Base-by-base conservation (phyloP, 2,113 vertebrate genomes). In the Heteronetta atricapilla region DNA sequence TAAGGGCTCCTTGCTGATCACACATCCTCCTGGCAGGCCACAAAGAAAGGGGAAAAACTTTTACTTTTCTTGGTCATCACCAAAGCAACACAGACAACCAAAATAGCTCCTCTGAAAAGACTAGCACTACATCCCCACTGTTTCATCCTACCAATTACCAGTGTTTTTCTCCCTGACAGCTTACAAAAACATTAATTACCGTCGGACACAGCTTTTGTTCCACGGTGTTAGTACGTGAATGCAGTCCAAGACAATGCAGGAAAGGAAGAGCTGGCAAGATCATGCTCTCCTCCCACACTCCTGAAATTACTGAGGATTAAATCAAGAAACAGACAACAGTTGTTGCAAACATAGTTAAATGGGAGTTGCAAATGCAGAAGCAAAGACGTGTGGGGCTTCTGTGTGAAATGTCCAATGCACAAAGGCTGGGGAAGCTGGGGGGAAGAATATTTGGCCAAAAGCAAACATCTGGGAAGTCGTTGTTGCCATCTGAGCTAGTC, bases 181-280 rank as follows among this genome's bases (percentile, higher is more conserved):
- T 89, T 26, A 40, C 46, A 87, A 63, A 86, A 72, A 33, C 11
- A 55, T 55, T 77, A 50, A 33, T 40, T 60, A 40, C 42, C 22
- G 3, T 1, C 31, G 68, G 87, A 80, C 19, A 4, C 1, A 1
- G 5, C 19, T 80, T 85, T 58, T 80, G 70, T 21, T 48, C 56
- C 48, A 38, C 3, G 0, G 52, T 11, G 29, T 72, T 64, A 26
- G 13, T 2, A 17, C 0, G 0, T 31, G 58, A 76, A 80, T 14
- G 46, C 25, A 34, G 36, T 15, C 69, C 67, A 44, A 18, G 63
- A 7, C 21, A 66, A 56, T 5, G 56, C 25, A 70, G 68, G 33
- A 46, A 17, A 68, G 80, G 16, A 1, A 20, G 46, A 86, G 16
- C 2, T 95, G 84, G 63, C 19, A 85, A 74, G 59, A 69, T 21